phyloP scores from a whole-genome alignment of 1,140 invertebrate genomes.

The Plutomurus gul region DNA sequence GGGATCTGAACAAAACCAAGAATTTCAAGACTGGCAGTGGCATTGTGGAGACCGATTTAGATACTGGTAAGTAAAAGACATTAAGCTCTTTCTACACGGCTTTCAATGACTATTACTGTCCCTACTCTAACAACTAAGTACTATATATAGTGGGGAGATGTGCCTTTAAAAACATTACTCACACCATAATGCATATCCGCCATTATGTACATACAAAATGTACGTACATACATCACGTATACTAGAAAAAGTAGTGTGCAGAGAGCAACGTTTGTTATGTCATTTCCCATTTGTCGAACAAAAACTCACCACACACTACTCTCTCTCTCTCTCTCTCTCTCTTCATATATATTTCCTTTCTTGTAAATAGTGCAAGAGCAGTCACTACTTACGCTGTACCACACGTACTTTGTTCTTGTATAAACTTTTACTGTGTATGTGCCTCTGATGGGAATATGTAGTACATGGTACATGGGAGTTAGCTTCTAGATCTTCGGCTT shows the following conservation, averaged over 20 bases:
- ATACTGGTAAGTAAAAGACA: conserved; percentile 49
- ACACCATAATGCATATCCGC: too few relatives aligned
- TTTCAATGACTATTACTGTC: background rate
- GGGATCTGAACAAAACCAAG: conserved; percentile 10
- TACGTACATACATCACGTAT: background rate
- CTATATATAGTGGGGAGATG: background rate
- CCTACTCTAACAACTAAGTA: background rate
- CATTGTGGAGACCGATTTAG: conserved; percentile 53
- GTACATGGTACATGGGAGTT: too few relatives aligned
- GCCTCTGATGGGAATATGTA: too few relatives aligned
- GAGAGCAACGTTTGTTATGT: background rate
- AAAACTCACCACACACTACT: background rate
- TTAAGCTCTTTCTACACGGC: background rate
- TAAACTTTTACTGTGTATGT: too few relatives aligned
- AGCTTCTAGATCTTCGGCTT: too few relatives aligned
- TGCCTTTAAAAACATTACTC: background rate
- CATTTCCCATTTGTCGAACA: conserved; percentile 24
- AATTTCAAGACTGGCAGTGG: conserved; percentile 43
- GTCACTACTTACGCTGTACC: too few relatives aligned
- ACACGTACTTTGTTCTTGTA: too few relatives aligned
- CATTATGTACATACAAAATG: too few relatives aligned
- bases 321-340: too few relatives aligned
- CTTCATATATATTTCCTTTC: background rate
- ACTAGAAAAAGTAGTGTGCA: too few relatives aligned
- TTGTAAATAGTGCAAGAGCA: background rate